Evolutionary conservation across 2,797 vertebrate genomes (phyloP), one percentile per base, ranked within the genome.

Genomic region (Gouania willdenowi): DNA sequence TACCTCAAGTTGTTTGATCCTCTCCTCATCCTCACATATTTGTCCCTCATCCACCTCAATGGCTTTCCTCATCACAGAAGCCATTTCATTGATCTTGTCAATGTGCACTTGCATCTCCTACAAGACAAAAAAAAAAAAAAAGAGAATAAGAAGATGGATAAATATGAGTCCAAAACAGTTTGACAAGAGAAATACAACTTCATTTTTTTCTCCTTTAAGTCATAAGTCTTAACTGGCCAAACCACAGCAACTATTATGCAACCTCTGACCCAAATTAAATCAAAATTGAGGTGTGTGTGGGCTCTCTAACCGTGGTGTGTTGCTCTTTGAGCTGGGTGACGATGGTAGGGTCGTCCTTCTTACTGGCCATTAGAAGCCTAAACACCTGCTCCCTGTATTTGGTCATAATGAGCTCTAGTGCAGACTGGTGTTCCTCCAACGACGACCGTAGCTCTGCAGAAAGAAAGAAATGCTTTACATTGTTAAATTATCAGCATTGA

Each of bases 301-400:
- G 19, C 1, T 28, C 2, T 30, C 65, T 65, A 77, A 98, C 97
- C 74, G 91, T 94, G 39, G 94, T 94, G 82, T 99, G 97, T 58
- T 96, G 94, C 46, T 98, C 96, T 70, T 94, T 94, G 33, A 99
- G 81, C 82, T 94, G 95, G 14, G 84, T 90, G 56, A 98, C 89
- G 26, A 99, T 92, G 37, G 92, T 41, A 0, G 94, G 95, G 41
- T 98, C 93, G 2, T 99, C 97, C 66, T 89, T 94, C 77, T 98
- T 99, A 81, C 94, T 96, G 0, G 95, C 88, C 94, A 96, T 96
- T 6, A 99, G 88, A 31, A 99, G 70, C 56, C 96, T 84, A 46
- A 98, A 98, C 75, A 98, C 93, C 71, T 99, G 97, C 55, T 99
- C 97, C 52, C 96, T 91, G 73, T 99, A 99, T 72, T 99, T 99